These are phyloP conservation scores for Rhagonycha lutea DNA, from an alignment of 2,888 invertebrate species.

Conservation along the genomic window DNA sequence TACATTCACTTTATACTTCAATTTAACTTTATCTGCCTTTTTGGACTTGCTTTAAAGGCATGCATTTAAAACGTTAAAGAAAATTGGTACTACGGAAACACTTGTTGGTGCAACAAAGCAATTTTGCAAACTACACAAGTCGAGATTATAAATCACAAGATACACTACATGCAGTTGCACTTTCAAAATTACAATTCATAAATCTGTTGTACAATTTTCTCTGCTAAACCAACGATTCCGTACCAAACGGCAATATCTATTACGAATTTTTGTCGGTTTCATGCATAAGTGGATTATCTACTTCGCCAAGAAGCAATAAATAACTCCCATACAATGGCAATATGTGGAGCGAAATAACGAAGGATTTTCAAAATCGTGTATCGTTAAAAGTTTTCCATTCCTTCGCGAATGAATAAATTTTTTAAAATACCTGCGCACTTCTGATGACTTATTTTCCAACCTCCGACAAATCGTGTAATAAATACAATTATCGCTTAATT, in stretches of 20 bases:
- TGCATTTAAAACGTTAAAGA: conserved; percentile 1
- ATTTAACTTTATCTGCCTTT: conserved; percentile 30
- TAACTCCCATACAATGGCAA: conserved; percentile 16
- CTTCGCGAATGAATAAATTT: conserved; percentile 13
- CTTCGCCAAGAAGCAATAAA: conserved; percentile 17
- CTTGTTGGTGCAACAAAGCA: conserved; percentile 31
- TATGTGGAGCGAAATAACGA: conserved; percentile 16
- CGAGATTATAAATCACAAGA: conserved; percentile 21
- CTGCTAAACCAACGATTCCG: not conserved
- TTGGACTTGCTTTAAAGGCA: conserved; percentile 9
- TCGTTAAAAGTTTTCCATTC: conserved; percentile 18
- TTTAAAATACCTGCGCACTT: not conserved
- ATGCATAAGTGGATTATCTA: conserved; percentile 1
- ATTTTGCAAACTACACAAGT: conserved; percentile 24
- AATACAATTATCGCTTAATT: not conserved
- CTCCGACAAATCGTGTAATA: not conserved
- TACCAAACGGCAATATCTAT: conserved; percentile 1
- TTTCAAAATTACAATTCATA: conserved; percentile 30
- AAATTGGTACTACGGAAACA: conserved; percentile 14
- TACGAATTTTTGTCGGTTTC: conserved; percentile 1
- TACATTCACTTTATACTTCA: conserved; percentile 28
- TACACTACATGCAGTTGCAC: conserved; percentile 22
- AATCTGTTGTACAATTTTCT: conserved; percentile 12
- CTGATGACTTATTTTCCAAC: not conserved
- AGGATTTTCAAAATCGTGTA: conserved; percentile 8